These are phyloP conservation scores for Recurvirostra avosetta DNA, from an alignment of 2,113 vertebrate genomes.

Conservation along the genomic window DNA sequence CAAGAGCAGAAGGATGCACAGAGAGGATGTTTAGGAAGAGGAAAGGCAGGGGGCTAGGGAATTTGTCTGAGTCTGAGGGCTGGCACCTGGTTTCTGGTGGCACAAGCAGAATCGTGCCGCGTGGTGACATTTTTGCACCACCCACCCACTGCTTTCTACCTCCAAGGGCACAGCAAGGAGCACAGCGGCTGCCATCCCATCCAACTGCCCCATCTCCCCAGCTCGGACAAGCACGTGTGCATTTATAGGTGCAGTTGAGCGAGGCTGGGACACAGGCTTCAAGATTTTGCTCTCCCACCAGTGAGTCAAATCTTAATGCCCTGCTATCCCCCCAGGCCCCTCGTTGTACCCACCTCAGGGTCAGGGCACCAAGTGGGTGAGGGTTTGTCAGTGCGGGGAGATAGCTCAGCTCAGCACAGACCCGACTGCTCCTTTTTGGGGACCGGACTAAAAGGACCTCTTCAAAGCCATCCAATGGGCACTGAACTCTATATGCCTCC, in stretches of 20 bases:
- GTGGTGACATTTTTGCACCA: rapidly evolving
- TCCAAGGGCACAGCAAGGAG: background rate
- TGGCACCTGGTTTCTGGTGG: background rate
- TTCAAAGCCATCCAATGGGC: background rate
- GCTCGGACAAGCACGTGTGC: background rate
- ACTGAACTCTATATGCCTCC: background rate
- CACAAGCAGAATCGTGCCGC: rapidly evolving
- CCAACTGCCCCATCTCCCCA: rapidly evolving
- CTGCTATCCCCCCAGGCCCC: rapidly evolving
- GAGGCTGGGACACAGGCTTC: background rate
- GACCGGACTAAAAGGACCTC: background rate
- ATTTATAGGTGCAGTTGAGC: rapidly evolving
- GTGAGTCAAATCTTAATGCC: background rate
- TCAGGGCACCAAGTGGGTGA: background rate
- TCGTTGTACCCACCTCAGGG: rapidly evolving
- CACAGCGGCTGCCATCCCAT: rapidly evolving
- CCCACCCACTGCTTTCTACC: background rate
- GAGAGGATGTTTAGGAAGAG: background rate
- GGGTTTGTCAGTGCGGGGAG: background rate
- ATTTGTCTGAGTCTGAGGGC: background rate
- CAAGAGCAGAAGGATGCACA: background rate
- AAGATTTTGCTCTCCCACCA: background rate
- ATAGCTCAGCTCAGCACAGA: background rate
- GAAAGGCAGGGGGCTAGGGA: background rate
- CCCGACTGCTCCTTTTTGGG: background rate